Base-by-base conservation (phyloP, 2,113 vertebrate species). In the Eupsittula cactorum region DNA sequence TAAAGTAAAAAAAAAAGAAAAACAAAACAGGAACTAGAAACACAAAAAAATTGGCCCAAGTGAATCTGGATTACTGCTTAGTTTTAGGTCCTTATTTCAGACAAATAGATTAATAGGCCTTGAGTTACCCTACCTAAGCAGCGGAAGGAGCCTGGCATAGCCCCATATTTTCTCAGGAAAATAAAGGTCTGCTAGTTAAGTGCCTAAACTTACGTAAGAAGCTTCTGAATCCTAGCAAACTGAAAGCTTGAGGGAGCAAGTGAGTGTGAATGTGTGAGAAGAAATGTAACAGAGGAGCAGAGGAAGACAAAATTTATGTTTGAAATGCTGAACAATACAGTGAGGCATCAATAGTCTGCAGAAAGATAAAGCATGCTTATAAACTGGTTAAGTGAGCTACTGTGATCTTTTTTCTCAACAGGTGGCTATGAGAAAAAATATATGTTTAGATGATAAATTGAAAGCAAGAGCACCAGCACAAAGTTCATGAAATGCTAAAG, bases 391-490 rank as follows among this genome's bases (percentile, higher is more conserved):
- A 80, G 55, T 80, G 87, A 88, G 82, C 93, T 90, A 39, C 79
- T 78, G 53, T 86, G 90, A 93, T 90, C 63, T 77, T 88, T 87
- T 90, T 73, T 87, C 77, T 74, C 82, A 88, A 85, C 57, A 92
- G 49, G 71, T 96, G 53, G 31, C 37, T 85, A 65, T 73, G 78
- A 95, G 59, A 52, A 91, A 87, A 95, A 55, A 73, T 1, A 15
- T 5, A 67, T n/a, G 37, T 59, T 92, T 79, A 82, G 57, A 90
- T 90, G 78, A 86, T 82, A 93, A 91, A 92, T 29, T 59, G 63
- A 92, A 95, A 92, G 68, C 18, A 96, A 85, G n/a, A 93, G 21
- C 21, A 93, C 25, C 19, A 76, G 37, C 29, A 23, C 18, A 80
- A 75, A 80, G 49, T 91, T 83, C 10, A 39, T n/a, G 53, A 82